Percentiles rank a stretch among this genome's conserved stretches.
phyloP scores from a whole-genome alignment of 2,888 invertebrate species.

The Oasisia sp. region DNA sequence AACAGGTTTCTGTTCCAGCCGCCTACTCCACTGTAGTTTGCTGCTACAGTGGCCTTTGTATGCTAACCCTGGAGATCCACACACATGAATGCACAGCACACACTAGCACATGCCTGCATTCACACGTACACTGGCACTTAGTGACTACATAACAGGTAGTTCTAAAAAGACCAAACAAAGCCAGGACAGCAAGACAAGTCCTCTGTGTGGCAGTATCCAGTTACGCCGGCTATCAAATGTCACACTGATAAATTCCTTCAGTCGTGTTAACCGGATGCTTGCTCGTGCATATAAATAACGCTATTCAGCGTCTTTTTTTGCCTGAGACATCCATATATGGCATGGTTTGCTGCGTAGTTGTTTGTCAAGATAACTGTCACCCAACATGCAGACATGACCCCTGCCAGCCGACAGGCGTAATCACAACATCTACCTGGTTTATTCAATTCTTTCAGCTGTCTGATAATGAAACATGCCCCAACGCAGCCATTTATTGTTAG shows the following conservation, averaged over 20 bases:
- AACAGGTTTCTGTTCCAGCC: background rate
- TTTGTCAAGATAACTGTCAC: constrained; percentile 6
- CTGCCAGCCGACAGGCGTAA: background rate
- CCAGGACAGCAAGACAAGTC: too few species aligned
- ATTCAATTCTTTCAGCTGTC: constrained; percentile 3
- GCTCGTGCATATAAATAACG: background rate
- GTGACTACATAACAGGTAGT: too few species aligned
- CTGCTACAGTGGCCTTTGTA: constrained; percentile 7
- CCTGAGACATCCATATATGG: background rate
- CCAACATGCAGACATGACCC: background rate
- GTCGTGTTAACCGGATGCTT: constrained; percentile 1
- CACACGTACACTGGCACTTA: background rate
- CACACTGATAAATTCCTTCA: constrained; percentile 10
- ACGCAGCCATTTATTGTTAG: constrained; percentile 4
- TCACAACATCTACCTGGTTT: background rate
- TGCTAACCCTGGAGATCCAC: background rate
- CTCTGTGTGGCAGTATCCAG: background rate
- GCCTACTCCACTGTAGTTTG: background rate
- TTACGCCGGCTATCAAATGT: background rate
- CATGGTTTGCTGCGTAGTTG: background rate
- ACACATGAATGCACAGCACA: background rate
- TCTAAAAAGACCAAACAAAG: too few species aligned
- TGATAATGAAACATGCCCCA: background rate
- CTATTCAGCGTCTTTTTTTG: background rate
- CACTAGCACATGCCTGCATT: background rate